Base-by-base conservation (phyloP, 2,888 invertebrate genomes). In the Phengaris alcon region DNA sequence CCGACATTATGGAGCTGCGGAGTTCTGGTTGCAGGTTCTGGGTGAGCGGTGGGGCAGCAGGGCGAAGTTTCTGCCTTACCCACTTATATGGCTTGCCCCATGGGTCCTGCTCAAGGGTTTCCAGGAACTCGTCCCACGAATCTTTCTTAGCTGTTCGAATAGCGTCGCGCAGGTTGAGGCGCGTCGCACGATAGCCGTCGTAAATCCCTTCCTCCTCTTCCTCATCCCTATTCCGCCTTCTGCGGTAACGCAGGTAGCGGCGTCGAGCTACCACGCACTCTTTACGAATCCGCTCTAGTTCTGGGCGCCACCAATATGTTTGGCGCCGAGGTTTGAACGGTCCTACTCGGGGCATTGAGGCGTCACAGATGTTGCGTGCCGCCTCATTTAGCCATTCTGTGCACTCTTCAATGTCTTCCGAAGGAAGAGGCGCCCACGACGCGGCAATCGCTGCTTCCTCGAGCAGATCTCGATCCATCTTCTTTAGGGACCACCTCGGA, bases 261-360 rank as follows among this genome's bases (percentile, higher is more conserved):
- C 35, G 35, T 1, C 35, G 35, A 2, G 35, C 35, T 4, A 4
- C 1, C 35, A 4, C 4, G 2, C 35, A 35, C 0, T 35, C 35
- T 4, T 35, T 3, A 0, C 4, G 35, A 0, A 35, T 0, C 0
- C 2, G 35, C 0, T 1, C 3, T 4, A 35, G 35, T 0, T 35
- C 35, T 3, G 35, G 35, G 4, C 35, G 35, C 35, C 35, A 35
- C 35, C 35, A 35, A 4, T 35, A 35, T 3, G 35, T 35, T 35
- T 35, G 35, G 35, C 35, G 35, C 3, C 35, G 35, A 3, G 35
- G 35, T 2, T 35, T 35, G 4, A 35, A 2, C 0, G 35, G 35
- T 3, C 35, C 35, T 2, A 35, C 35, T 35, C 35, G 35, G 0
- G 35, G 35, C 35, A 35, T 35, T 3, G 35, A 35, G 35, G 35